These are phyloP conservation scores for Drosophila setifemur DNA, from an alignment of 1,140 invertebrate genomes.

Conservation along the genomic window DNA sequence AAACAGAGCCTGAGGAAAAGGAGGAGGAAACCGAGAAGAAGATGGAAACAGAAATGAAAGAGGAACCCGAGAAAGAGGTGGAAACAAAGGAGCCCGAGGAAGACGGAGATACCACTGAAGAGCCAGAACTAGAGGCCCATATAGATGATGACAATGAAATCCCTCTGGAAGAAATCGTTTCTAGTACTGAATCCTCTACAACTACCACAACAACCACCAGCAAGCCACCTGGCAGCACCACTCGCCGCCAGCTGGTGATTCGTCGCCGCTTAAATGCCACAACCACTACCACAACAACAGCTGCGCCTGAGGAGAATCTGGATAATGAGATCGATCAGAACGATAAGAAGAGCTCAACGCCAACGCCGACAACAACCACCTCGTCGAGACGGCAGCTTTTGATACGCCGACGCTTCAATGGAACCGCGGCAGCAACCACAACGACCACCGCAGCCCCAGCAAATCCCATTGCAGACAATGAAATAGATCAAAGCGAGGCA, in stretches of 20 bases:
- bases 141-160: constrained; percentile 33
- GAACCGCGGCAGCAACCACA: constrained; percentile 8
- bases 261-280: constrained; percentile 35
- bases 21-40: background rate
- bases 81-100: background rate
- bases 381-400: constrained; percentile 21
- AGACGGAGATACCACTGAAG: constrained; percentile 5
- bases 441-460: constrained; percentile 9
- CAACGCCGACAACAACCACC: background rate
- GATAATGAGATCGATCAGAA: background rate
- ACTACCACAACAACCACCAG: background rate
- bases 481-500: constrained; percentile 15
- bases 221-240: background rate
- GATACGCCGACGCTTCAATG: constrained; percentile 36
- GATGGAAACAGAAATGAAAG: background rate
- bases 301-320: constrained; percentile 11
- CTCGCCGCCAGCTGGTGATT: constrained; percentile 30
- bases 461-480: constrained; percentile 10
- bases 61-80: too few relatives aligned
- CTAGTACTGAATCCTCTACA: background rate
- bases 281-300: background rate
- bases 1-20: background rate
- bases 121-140: constrained; percentile 14
- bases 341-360: constrained; percentile 2
- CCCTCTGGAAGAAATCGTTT: background rate